A percentile compares a stretch with the other conserved stretches of the same genome.
These are phyloP conservation scores for Luperina nickerlii DNA, from an alignment of 2,888 invertebrate genomes.

Conservation along the genomic window DNA sequence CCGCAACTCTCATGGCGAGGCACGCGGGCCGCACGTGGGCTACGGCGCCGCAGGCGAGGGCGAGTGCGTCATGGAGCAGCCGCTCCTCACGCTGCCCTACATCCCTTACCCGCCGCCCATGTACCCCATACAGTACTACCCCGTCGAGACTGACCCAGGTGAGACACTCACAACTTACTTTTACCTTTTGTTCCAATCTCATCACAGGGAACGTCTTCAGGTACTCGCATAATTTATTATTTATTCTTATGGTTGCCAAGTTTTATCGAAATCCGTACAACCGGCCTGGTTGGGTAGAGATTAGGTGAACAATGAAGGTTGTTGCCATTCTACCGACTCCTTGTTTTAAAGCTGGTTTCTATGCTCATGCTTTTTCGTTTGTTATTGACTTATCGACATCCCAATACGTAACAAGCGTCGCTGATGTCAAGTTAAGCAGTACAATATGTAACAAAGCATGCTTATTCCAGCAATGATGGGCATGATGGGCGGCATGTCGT, in stretches of 20 bases:
- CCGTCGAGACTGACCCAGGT: slow-evolving; percentile 84
- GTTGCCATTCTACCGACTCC: neutral
- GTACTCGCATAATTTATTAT: neutral
- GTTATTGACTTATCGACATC: neutral
- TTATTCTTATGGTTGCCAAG: neutral
- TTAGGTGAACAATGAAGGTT: neutral
- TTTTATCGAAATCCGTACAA: neutral
- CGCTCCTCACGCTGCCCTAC: slow-evolving; percentile 82
- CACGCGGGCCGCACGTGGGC: slow-evolving; percentile 28
- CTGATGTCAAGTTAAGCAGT: neutral
- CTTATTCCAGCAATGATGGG: slow-evolving; percentile 82
- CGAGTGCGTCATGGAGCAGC: slow-evolving; percentile 75
- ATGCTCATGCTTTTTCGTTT: neutral
- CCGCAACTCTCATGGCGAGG: slow-evolving; percentile 76
- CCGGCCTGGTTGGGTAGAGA: neutral
- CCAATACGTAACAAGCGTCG: neutral
- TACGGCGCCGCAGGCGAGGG: slow-evolving; percentile 61
- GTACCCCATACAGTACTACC: slow-evolving; percentile 86
- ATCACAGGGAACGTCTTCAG: neutral
- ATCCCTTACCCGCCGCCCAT: slow-evolving; percentile 87
- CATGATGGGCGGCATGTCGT: slow-evolving; percentile 86
- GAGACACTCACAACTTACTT: neutral
- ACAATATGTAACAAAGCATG: neutral
- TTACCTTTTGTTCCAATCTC: neutral
- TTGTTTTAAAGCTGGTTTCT: neutral